A percentile compares a stretch with the other conserved stretches of the same genome.
Evolutionary conservation across 2,797 vertebrate genomes (phyloP).

Genomic region (Peromyscus melanophrys): DNA sequence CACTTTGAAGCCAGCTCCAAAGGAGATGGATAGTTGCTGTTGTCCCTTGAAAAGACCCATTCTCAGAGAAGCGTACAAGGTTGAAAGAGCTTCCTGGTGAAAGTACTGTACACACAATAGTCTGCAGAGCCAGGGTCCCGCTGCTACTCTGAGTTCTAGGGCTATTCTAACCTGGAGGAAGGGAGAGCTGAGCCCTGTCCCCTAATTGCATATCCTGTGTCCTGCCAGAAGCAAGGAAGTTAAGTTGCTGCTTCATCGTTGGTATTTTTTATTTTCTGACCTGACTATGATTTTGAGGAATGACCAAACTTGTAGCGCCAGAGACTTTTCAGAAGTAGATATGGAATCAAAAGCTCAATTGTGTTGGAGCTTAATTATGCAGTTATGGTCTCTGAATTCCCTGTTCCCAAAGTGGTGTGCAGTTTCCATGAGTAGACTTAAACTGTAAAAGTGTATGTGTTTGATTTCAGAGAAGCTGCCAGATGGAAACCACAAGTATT

Average conservation of each 20-base stretch:
- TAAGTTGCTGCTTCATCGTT: conserved; percentile 58
- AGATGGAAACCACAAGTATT: conserved; percentile 95
- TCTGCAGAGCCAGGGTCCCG: neutral
- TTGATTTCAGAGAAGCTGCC: conserved; percentile 92
- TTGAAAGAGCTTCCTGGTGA: conserved; percentile 17
- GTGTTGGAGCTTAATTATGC: conserved; percentile 87
- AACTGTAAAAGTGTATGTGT: conserved; percentile 88
- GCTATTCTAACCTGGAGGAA: conserved; percentile 23
- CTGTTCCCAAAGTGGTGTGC: conserved; percentile 89
- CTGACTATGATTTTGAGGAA: conserved; percentile 66
- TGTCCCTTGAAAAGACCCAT: conserved; percentile 44
- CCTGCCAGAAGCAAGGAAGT: conserved; percentile 14
- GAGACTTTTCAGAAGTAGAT: conserved; percentile 79
- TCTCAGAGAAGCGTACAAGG: conserved; percentile 18
- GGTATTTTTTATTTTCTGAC: conserved; percentile 60
- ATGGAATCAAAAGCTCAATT: conserved; percentile 89
- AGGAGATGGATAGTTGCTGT: neutral
- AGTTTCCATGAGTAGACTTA: conserved; percentile 88
- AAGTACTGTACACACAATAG: conserved; percentile 5
- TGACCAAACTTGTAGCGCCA: conserved; percentile 69
- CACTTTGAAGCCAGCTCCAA: conserved; percentile 49
- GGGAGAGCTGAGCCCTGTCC: conserved; percentile 45
- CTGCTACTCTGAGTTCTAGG: neutral
- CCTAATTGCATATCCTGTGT: neutral
- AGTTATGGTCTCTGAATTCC: conserved; percentile 86